Evolutionary conservation across 2,888 invertebrate genomes (phyloP).

Genomic region (Scaptomyza caliginosa): DNA sequence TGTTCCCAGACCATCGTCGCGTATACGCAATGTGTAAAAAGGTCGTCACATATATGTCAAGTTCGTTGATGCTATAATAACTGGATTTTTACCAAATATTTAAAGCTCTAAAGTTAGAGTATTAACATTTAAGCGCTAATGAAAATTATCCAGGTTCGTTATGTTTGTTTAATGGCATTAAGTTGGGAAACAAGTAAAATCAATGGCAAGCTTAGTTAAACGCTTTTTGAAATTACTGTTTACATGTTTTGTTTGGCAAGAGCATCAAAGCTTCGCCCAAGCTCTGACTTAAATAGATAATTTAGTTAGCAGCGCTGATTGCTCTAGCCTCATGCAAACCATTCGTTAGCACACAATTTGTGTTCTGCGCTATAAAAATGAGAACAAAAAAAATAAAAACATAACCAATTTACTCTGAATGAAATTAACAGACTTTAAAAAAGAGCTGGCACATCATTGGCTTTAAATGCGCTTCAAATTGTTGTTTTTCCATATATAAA

Average conservation of each 20-base stretch:
- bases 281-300: background rate
- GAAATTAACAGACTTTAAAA: slow-evolving; percentile 55
- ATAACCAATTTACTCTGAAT: slow-evolving; percentile 45
- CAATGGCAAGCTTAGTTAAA: background rate
- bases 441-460: slow-evolving; percentile 12
- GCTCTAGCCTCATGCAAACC: slow-evolving; percentile 14
- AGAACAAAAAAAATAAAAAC: background rate
- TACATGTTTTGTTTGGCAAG: slow-evolving; percentile 2
- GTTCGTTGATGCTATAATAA: slow-evolving; percentile 60
- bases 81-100: slow-evolving; percentile 34
- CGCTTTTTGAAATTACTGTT: background rate
- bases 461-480: slow-evolving; percentile 24
- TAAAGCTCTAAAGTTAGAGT: background rate
- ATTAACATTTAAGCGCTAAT: background rate
- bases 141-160: background rate
- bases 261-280: slow-evolving; percentile 14
- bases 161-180: background rate
- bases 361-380: slow-evolving; percentile 1
- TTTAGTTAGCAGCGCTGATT: slow-evolving; percentile 26
- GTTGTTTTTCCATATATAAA: slow-evolving; percentile 49
- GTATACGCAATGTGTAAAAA: slow-evolving; percentile 68
- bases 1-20: slow-evolving; percentile 29
- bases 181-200: background rate
- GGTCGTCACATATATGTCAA: slow-evolving; percentile 30
- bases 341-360: slow-evolving; percentile 45